Evolutionary conservation across 2,797 vertebrate genomes (phyloP), one percentile per base, ranked within the genome.

Genomic region (Holocentrus rufus): DNA sequence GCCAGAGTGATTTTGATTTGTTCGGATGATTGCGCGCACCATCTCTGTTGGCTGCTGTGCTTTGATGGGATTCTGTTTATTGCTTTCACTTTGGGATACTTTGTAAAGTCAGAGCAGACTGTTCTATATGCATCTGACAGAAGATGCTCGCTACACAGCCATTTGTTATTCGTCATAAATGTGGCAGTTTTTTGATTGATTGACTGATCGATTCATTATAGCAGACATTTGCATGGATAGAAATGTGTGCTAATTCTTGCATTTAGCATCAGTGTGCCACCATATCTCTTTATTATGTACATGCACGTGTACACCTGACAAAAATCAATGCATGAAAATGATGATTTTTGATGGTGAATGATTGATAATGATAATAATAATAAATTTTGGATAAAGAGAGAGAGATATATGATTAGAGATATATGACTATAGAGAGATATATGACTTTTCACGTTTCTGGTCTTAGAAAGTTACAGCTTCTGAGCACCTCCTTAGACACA

Each of bases 401-500:
- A 72, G 34, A 56, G 58, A 57, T 14, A 17, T 11, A 34, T 14
- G n/a, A 17, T 18, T 4, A n/a, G 46, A 18, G 46, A 52, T 4
- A 52, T 9, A 23, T 7, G 5, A 9, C 4, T 18, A 50, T 7
- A 50, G 18, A 50, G 50, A 52, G 7, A 20, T 5, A 23, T 23
- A 20, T 10, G 68, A 79, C 68, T 15, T 3, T 54, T 83, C 42
- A 20, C 63, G 72, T 67, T 69, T 81, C 67, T 76, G 67, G 5
- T 69, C 77, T 75, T 52, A 80, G 78, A 84, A 84, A 79, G 84
- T 72, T 87, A 77, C 74, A 70, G 69, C 62, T 72, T 82, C 79
- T 72, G 68, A 86, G 83, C 64, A 71, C 66, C 25, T 76, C 74
- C n/a, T 7, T n/a, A 36, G 13, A 55, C n/a, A 60, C 13, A 39